Evolutionary conservation across 2,888 invertebrate genomes (phyloP).

Genomic region (Heliconius charithonia): DNA sequence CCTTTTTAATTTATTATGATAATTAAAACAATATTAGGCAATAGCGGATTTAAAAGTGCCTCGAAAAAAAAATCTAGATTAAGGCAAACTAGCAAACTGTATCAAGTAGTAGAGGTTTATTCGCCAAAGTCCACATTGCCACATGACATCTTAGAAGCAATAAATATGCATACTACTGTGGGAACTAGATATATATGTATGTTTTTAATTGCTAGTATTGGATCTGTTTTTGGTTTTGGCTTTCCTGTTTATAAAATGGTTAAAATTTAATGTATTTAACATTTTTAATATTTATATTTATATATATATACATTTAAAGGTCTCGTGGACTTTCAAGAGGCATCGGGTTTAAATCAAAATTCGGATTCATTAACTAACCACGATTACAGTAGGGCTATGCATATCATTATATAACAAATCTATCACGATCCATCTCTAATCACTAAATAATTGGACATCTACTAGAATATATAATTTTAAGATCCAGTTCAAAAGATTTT

Average conservation of each 20-base stretch:
- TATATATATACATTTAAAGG: too few species aligned
- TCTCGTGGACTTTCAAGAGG: too few species aligned
- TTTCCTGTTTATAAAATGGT: neutral
- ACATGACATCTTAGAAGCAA: neutral
- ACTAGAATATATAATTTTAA: neutral
- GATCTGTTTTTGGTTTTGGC: neutral
- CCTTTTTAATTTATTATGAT: neutral
- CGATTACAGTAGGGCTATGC: neutral
- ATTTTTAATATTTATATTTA: too few species aligned
- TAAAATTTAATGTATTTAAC: neutral
- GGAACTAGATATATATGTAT: neutral
- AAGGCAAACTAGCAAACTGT: neutral
- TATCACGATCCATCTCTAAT: neutral
- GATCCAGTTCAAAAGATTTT: neutral
- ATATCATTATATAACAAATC: neutral
- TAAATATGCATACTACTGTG: neutral
- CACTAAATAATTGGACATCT: neutral
- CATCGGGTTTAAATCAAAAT: too few species aligned
- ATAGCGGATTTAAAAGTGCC: constrained; percentile 28
- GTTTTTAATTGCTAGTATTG: neutral
- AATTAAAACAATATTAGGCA: constrained; percentile 1
- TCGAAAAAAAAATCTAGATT: constrained; percentile 11
- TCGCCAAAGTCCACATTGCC: neutral
- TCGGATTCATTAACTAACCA: neutral
- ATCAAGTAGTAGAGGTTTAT: neutral